Base-by-base conservation (phyloP, 2,888 invertebrate genomes). In the Calliphora vomitoria region DNA sequence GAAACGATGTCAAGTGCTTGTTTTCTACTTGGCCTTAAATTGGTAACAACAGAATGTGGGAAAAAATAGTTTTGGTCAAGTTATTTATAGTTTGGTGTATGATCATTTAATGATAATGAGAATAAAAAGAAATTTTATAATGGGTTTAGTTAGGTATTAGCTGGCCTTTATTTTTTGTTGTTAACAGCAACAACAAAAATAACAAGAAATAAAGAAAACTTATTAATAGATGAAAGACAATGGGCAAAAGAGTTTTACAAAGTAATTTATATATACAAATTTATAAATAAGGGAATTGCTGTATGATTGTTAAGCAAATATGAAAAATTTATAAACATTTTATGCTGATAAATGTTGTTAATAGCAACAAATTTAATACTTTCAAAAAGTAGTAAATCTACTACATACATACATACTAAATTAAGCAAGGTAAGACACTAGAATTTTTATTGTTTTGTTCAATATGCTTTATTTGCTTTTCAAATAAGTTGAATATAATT, bases 1-100 rank as follows among this genome's bases (percentile, higher is more conserved):
- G 0, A 0, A 0, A 0, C 0, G 0, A 10, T 50, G 68, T 35
- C 69, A 82, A 47, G 13, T 74, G n/a, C 8, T 0, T 68, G 15
- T 72, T 72, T 38, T n/a, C 3, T 13, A 11, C 31, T 11, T 15
- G 38, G 2, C 6, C n/a, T 4, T 0, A 10, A 38, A 31, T 25
- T 69, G 31, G 11, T 60, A n/a, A 64, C 18, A 47, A 13, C 6
- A n/a, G 13, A 75, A 47, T 55, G 55, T 20, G 8, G 20, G 13
- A 25, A 41, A 55, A 79, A 60, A 80, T 41, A 79, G 38, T 68
- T 68, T 79, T 60, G 35, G 47, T 4, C 47, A 62, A n/a, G 44
- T 64, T 76, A 66, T 78, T 78, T 41, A 68, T 66, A 68, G 25
- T 10, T 18, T 66, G 11, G 3, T 44, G 5, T 18, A 8, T 50